These are phyloP conservation scores for Promerops cafer DNA, from an alignment of 2,113 vertebrate genomes.

Conservation along the genomic window DNA sequence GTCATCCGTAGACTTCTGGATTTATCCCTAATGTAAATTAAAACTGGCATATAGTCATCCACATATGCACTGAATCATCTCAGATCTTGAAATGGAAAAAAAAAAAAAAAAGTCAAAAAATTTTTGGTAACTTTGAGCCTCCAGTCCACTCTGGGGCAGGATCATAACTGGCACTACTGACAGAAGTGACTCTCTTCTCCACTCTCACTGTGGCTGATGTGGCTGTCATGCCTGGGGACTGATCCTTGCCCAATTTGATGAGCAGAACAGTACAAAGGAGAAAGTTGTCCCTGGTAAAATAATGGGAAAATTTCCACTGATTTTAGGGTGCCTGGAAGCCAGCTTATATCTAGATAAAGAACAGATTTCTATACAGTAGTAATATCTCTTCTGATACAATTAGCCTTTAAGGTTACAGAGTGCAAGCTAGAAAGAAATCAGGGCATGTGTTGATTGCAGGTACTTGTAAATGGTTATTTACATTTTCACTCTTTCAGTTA, in stretches of 20 bases:
- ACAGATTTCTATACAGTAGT: background rate
- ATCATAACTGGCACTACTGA: background rate
- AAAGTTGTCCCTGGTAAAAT: background rate
- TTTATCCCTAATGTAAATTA: background rate
- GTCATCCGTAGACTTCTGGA: background rate
- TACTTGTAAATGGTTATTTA: background rate
- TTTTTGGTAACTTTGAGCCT: background rate
- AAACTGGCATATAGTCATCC: background rate
- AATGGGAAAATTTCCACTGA: background rate
- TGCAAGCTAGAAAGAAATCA: background rate
- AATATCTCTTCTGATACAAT: background rate
- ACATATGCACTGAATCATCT: background rate
- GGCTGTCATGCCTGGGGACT: no score
- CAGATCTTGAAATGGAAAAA: background rate
- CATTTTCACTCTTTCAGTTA: background rate
- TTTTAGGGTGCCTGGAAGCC: background rate
- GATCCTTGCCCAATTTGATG: background rate
- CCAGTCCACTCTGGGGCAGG: background rate
- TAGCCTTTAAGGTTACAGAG: background rate
- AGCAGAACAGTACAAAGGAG: background rate
- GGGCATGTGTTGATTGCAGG: background rate
- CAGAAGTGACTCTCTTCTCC: background rate
- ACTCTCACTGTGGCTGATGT: fast-evolving
- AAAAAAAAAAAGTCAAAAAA: background rate
- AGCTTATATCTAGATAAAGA: background rate